Percentiles rank a stretch among this genome's conserved stretches.
Evolutionary conservation across 2,113 vertebrate species (phyloP).

Genomic region (Crotalus viridis): DNA sequence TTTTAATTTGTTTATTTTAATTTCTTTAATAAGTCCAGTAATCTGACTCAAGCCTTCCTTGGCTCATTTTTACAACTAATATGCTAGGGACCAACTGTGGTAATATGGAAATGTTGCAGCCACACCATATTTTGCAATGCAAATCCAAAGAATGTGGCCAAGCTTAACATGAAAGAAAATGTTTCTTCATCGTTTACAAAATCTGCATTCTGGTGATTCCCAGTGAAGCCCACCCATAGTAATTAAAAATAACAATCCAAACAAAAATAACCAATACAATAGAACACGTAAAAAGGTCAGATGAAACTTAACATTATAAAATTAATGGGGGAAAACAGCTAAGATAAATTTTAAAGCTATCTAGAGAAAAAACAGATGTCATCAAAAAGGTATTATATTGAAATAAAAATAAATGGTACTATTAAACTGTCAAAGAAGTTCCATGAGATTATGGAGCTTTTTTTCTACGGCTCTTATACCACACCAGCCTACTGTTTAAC

Average conservation of each 20-base stretch:
- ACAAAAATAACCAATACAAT: background rate
- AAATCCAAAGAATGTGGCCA: background rate
- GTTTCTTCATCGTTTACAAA: background rate
- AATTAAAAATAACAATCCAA: background rate
- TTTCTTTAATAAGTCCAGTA: slow-evolving; percentile 4
- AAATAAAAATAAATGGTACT: background rate
- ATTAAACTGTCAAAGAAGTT: background rate
- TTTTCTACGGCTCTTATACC: background rate
- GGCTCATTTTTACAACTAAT: background rate
- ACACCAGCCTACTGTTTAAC: background rate
- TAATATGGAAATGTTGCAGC: background rate
- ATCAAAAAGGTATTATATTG: background rate
- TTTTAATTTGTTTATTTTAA: slow-evolving; percentile 12
- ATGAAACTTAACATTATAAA: background rate
- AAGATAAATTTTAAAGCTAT: background rate
- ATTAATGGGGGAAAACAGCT: background rate
- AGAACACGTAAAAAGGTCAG: background rate
- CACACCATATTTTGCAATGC: background rate
- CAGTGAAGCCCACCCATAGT: background rate
- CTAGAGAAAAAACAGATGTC: background rate
- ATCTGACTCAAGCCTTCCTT: background rate
- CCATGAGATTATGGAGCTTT: background rate
- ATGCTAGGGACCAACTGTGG: background rate
- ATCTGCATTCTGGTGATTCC: background rate
- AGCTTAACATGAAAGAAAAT: background rate